A percentile compares a stretch with the other conserved stretches of the same genome.
These are phyloP conservation scores for Torymus tubicola DNA, from an alignment of 2,888 invertebrate genomes.

Conservation along the genomic window DNA sequence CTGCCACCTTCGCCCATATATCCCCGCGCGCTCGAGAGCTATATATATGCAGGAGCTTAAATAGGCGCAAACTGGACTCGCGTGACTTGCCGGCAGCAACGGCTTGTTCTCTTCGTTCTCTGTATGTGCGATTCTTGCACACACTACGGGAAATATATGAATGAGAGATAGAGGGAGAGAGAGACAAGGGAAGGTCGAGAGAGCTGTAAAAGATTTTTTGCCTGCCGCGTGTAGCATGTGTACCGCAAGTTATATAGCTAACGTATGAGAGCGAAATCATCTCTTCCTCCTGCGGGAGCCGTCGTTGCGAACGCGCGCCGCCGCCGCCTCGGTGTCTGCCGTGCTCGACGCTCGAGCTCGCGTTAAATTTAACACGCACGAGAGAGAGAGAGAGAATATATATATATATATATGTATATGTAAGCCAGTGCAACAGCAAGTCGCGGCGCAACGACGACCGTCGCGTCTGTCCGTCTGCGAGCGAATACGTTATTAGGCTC, in stretches of 20 bases:
- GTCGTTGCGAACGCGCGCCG: background rate
- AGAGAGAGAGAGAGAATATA: background rate
- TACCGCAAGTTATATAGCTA: no score
- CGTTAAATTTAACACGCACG: constrained; percentile 46
- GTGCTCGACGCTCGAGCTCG: constrained; percentile 3
- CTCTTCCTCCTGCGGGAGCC: no score
- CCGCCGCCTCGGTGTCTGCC: constrained; percentile 19
- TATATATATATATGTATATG: no score
- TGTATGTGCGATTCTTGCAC: background rate
- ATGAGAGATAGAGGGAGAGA: no score
- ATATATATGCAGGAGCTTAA: constrained; percentile 3
- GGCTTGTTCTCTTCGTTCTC: no score
- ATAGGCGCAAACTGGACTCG: constrained; percentile 17
- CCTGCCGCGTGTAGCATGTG: no score
- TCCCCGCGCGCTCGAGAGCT: background rate
- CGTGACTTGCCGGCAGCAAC: background rate
- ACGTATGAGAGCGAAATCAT: no score
- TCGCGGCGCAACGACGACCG: background rate
- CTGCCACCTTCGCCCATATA: background rate
- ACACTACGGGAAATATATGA: background rate
- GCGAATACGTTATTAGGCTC: background rate
- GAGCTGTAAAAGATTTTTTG: no score
- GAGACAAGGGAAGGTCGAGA: no score
- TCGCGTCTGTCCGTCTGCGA: background rate
- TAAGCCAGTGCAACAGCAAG: no score